Conservation (phyloP, 2,113 vertebrate species). For the Lates calcarifer region DNA sequence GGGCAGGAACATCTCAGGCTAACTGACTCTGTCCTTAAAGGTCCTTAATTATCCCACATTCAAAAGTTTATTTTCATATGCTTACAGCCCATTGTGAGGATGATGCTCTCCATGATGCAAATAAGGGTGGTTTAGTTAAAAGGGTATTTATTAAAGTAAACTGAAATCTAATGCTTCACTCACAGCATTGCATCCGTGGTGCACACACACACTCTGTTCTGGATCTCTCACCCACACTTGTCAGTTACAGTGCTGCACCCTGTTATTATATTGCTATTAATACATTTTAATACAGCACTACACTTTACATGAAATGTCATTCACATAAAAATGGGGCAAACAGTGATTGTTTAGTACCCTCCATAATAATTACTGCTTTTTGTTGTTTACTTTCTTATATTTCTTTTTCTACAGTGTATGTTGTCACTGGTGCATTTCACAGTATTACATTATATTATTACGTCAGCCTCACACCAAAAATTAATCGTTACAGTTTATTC, state of each 20-base stretch:
- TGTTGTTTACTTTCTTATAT: too few species aligned
- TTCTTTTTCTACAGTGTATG: neutral
- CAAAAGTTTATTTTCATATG: slow-evolving; percentile 22
- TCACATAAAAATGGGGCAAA: neutral
- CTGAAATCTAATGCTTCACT: slow-evolving; percentile 6
- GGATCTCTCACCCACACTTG: neutral
- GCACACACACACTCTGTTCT: neutral
- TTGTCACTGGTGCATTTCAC: neutral
- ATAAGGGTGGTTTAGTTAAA: slow-evolving; percentile 31
- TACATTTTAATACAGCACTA: neutral
- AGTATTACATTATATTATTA: too few species aligned
- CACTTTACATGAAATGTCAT: neutral
- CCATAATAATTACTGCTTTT: neutral
- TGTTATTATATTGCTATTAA: neutral
- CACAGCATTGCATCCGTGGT: neutral
- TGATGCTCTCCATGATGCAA: slow-evolving; percentile 23
- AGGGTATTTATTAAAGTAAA: slow-evolving; percentile 27
- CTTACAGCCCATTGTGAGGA: neutral
- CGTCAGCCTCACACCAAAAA: too few species aligned
- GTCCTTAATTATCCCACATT: slow-evolving; percentile 40
- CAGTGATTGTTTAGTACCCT: neutral
- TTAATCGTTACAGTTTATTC: too few species aligned
- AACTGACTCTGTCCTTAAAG: slow-evolving; percentile 19
- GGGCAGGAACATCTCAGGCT: slow-evolving; percentile 16
- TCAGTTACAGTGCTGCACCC: neutral